A percentile compares a stretch with the other conserved stretches of the same genome.
Evolutionary conservation across 2,888 invertebrate species (phyloP).

Genomic region (Nasonia oneida): DNA sequence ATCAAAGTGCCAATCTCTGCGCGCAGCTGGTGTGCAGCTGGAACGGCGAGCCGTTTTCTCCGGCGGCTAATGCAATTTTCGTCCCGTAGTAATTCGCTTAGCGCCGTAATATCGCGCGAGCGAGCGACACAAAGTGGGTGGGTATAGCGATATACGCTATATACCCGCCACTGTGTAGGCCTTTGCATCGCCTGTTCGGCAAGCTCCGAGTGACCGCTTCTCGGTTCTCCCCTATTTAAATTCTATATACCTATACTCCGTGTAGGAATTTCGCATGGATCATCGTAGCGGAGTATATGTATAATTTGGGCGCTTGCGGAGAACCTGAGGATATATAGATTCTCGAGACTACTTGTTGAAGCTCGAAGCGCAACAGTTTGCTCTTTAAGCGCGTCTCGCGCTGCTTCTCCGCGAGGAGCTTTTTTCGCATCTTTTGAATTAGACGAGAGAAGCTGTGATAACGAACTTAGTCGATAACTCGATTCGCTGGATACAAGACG

Average conservation of each 20-base stretch:
- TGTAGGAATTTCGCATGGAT: too few relatives aligned
- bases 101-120: constrained; percentile 72
- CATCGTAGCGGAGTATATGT: too few relatives aligned
- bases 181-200: not conserved
- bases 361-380: constrained; percentile 78
- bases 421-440: not conserved
- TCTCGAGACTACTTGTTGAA: constrained; percentile 73
- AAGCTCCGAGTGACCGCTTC: not conserved
- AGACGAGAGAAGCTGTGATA: not conserved
- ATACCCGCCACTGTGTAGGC: not conserved
- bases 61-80: constrained; percentile 73
- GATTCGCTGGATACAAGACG: not conserved
- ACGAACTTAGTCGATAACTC: not conserved
- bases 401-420: not conserved
- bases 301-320: not conserved
- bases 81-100: constrained; percentile 73
- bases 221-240: too few relatives aligned
- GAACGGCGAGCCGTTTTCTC: constrained; percentile 69
- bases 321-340: not conserved
- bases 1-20: constrained; percentile 54
- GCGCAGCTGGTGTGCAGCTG: not conserved
- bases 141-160: constrained; percentile 23
- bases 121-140: constrained; percentile 72
- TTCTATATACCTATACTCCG: too few relatives aligned
- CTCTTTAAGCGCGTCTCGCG: constrained; percentile 68